Conservation (phyloP, 2,888 invertebrate genomes). For the Zaprionus obscuricornis region DNA sequence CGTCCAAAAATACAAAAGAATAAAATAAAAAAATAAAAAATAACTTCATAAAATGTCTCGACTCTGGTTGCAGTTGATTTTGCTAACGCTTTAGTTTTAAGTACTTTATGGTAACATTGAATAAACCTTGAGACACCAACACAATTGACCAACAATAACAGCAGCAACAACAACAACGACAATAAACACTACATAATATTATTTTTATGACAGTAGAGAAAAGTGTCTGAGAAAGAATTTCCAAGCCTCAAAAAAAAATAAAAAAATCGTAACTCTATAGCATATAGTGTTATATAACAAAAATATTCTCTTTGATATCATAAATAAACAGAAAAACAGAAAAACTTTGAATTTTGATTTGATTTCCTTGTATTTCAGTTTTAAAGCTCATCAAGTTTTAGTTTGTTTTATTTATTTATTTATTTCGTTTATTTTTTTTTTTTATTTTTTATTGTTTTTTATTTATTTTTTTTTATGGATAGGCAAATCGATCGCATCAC, state of each 20-base stretch:
- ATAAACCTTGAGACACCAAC: slow-evolving; percentile 46
- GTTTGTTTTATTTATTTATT: slow-evolving; percentile 11
- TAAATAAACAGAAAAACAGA: too few species aligned
- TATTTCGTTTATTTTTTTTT: too few species aligned
- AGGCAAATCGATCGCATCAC: slow-evolving; percentile 39
- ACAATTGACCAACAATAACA: slow-evolving; percentile 21
- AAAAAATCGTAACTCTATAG: too few species aligned
- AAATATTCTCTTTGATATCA: too few species aligned
- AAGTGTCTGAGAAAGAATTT: too few species aligned
- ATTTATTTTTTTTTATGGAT: slow-evolving; percentile 11
- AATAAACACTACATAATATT: not conserved
- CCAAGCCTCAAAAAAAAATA: too few species aligned
- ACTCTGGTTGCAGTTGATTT: slow-evolving; percentile 14
- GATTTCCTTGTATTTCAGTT: too few species aligned
- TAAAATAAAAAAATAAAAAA: slow-evolving; percentile 18
- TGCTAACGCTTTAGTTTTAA: slow-evolving; percentile 36
- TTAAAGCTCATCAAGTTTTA: too few species aligned
- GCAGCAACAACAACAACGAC: not conserved
- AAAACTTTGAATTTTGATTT: too few species aligned
- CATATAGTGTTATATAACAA: too few species aligned
- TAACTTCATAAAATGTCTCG: slow-evolving; percentile 18
- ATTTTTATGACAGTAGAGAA: too few species aligned
- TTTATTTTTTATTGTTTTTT: slow-evolving; percentile 20
- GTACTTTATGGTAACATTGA: slow-evolving; percentile 28
- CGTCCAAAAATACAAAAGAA: slow-evolving; percentile 31